Conservation (phyloP, 2,888 invertebrate genomes). For the Carpatolechia fugitivella region DNA sequence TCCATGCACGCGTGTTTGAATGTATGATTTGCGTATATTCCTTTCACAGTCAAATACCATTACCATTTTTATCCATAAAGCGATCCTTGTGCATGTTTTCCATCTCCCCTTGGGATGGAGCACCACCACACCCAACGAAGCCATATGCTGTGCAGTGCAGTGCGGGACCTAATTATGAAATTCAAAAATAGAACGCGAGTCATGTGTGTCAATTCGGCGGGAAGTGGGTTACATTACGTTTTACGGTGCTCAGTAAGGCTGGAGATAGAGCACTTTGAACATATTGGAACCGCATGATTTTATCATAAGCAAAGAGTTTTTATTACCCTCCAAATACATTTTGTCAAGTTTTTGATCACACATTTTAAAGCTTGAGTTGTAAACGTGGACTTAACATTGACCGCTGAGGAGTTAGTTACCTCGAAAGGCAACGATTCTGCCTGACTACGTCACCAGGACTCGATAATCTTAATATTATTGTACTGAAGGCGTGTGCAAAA, state of each 20-base stretch:
- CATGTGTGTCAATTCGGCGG: conserved; percentile 19
- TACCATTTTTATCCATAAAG: neutral
- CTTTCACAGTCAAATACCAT: neutral
- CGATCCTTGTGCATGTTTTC: neutral
- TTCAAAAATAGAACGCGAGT: conserved; percentile 17
- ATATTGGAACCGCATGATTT: neutral
- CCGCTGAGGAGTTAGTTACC: too few relatives aligned
- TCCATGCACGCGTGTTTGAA: too few relatives aligned
- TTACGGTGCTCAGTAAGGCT: conserved; percentile 9
- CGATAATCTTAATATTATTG: too few relatives aligned
- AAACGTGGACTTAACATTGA: too few relatives aligned
- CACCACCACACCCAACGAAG: neutral
- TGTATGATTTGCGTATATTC: too few relatives aligned
- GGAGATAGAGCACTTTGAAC: neutral
- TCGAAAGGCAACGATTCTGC: too few relatives aligned
- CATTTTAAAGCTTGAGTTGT: too few relatives aligned
- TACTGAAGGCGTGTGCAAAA: too few relatives aligned
- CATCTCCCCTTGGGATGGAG: neutral
- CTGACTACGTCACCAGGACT: too few relatives aligned
- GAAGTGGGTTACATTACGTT: conserved; percentile 18
- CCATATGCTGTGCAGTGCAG: conserved; percentile 1
- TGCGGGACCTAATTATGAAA: conserved; percentile 15
- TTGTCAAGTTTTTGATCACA: too few relatives aligned
- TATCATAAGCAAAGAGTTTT: too few relatives aligned
- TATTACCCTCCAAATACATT: too few relatives aligned